A percentile compares a stretch with the other conserved stretches of the same genome.
phyloP scores from a whole-genome alignment of 2,797 vertebrate species.

The Chelidonichthys spinosus region DNA sequence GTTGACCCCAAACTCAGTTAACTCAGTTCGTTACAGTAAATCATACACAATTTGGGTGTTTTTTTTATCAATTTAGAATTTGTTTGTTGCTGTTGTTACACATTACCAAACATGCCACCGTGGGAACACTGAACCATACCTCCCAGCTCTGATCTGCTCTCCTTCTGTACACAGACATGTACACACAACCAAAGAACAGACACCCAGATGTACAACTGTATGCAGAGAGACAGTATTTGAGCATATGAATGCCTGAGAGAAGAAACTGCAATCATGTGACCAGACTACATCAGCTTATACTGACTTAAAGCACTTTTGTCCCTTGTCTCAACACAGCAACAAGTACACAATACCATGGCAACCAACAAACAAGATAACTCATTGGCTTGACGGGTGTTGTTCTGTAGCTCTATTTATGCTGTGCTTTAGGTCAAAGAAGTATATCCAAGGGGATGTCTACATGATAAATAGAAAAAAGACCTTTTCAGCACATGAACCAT shows the following conservation, averaged over 20 bases:
- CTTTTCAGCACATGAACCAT: constrained; percentile 3
- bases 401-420: constrained; percentile 4
- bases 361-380: constrained; percentile 42
- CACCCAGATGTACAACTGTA: constrained; percentile 29
- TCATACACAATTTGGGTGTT: not conserved
- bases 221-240: constrained; percentile 27
- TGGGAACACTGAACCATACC: constrained; percentile 35
- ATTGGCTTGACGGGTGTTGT: not conserved
- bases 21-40: not conserved
- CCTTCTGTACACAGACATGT: constrained; percentile 23
- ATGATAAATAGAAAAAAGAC: constrained; percentile 16
- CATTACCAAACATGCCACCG: constrained; percentile 54
- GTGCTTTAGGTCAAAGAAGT: constrained; percentile 41
- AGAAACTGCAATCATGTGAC: constrained; percentile 46
- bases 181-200: constrained; percentile 11
- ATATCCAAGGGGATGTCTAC: constrained; percentile 8
- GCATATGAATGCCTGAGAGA: constrained; percentile 21
- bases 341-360: constrained; percentile 41
- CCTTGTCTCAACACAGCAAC: constrained; percentile 28
- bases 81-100: constrained; percentile 1
- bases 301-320: constrained; percentile 32
- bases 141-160: constrained; percentile 45
- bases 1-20: not conserved
- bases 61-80: not conserved
- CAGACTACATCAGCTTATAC: not conserved